Evolutionary conservation across 2,888 invertebrate genomes (phyloP).

Genomic region (Brassicogethes aeneus): DNA sequence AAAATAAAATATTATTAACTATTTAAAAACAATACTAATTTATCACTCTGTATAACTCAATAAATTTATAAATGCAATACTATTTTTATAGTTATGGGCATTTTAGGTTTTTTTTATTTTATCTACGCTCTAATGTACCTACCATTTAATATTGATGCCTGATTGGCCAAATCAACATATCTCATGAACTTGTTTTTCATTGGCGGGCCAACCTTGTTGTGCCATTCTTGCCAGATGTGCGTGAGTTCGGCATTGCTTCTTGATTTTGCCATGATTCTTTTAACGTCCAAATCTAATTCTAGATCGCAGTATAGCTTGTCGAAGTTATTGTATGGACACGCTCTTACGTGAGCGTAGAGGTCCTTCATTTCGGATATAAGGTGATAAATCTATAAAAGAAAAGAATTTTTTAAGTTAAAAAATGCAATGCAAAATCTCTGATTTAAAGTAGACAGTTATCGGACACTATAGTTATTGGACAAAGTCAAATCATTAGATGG

Average conservation of each 20-base stretch:
- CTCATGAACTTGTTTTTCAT: slow-evolving; percentile 67
- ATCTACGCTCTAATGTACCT: too few relatives aligned
- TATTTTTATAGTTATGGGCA: too few relatives aligned
- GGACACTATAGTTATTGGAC: too few relatives aligned
- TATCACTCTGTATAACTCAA: too few relatives aligned
- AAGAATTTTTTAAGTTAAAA: too few relatives aligned
- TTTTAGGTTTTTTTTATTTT: too few relatives aligned
- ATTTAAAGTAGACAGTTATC: too few relatives aligned
- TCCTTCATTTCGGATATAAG: slow-evolving; percentile 72
- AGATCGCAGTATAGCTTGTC: slow-evolving; percentile 49
- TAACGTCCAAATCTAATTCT: slow-evolving; percentile 55
- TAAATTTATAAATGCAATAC: too few relatives aligned
- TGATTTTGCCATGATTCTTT: slow-evolving; percentile 57
- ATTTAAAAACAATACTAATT: too few relatives aligned
- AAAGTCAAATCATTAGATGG: too few relatives aligned
- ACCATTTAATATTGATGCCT: slow-evolving; percentile 69
- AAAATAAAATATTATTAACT: too few relatives aligned
- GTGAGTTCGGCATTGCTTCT: slow-evolving; percentile 65
- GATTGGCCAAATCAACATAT: slow-evolving; percentile 71
- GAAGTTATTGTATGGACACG: slow-evolving; percentile 57
- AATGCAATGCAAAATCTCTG: too few relatives aligned
- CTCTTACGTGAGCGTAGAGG: slow-evolving; percentile 59
- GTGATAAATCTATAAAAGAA: slow-evolving; percentile 53
- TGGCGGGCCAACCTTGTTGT: slow-evolving; percentile 69
- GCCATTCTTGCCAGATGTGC: slow-evolving; percentile 74